Base-by-base conservation (phyloP, 2,113 vertebrate genomes). In the Brachypodius melanocephalos region DNA sequence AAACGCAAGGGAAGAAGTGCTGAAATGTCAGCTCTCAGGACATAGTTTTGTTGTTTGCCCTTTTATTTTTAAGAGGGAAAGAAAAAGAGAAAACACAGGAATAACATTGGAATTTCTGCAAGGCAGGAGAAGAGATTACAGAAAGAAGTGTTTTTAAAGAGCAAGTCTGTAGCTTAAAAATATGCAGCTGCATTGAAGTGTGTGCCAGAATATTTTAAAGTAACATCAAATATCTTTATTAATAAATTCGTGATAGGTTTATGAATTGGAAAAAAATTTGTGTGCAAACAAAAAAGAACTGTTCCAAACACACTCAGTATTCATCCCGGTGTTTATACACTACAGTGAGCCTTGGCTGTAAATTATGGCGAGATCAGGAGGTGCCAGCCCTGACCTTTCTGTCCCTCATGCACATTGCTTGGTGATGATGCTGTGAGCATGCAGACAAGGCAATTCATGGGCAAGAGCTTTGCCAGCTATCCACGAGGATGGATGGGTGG, bases 181-280 rank as follows among this genome's bases (percentile, higher is more conserved):
- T 96, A 95, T 95, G 68, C 90, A 92, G 74, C 25, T 18, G 65
- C 74, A 93, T 82, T 78, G 68, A 97, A 96, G 84, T 91, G 78
- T 97, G 96, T 97, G 82, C 78, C 80, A 95, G 97, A 97, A 97
- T 97, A 97, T 97, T 93, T 97, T 97, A 95, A 96, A 95, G 79
- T 69, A 96, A 92, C 91, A 96, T 93, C 73, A 96, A 92, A 96
- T 97, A 94, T 94, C 92, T 97, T 94, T 84, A 97, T 83, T 97
- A 97, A 96, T 85, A 91, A 82, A 91, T 95, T 93, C 7, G 36
- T 93, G 95, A 94, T 85, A 94, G 95, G 61, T 94, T 92, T 92
- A 88, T 83, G 91, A 95, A 87, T 92, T 38, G 17, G 89, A 92
- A 96, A 96, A 86, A 4, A 13, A 90, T 89, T 87, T 94, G 84